Conservation (phyloP, 2,797 vertebrate genomes). For the Discoglossus pictus region DNA sequence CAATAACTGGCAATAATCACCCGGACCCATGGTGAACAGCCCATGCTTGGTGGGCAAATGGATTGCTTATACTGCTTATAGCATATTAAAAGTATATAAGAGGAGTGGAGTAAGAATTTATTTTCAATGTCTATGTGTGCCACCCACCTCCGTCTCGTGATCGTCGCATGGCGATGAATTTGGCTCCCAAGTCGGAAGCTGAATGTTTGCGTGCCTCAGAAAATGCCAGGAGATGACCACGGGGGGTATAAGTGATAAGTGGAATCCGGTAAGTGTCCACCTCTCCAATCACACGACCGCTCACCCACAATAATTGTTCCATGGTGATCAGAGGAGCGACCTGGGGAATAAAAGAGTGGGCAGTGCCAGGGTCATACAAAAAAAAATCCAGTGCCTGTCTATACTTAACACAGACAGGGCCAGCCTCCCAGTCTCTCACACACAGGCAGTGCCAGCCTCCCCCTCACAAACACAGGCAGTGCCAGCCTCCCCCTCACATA, state of each 20-base stretch:
- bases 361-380: background rate
- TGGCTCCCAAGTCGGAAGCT: slow-evolving; percentile 71
- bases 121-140: background rate
- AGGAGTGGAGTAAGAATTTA: background rate
- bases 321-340: slow-evolving; percentile 77
- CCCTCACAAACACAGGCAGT: too few species aligned
- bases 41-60: background rate
- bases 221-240: slow-evolving; percentile 81
- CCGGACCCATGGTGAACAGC: too few species aligned
- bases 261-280: slow-evolving; percentile 85
- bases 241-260: slow-evolving; percentile 74
- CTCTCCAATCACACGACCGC: slow-evolving; percentile 67
- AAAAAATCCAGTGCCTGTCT: too few species aligned
- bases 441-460: background rate
- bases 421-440: too few species aligned
- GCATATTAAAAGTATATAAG: background rate
- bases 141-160: slow-evolving; percentile 80
- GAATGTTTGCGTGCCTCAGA: slow-evolving; percentile 79
- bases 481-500: too few species aligned
- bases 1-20: too few species aligned
- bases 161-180: slow-evolving; percentile 82
- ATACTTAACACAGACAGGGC: too few species aligned
- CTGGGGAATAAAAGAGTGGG: slow-evolving; percentile 56
- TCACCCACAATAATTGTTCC: slow-evolving; percentile 87
- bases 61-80: too few species aligned